These are phyloP conservation scores for Pardalotus punctatus DNA, from an alignment of 2,113 vertebrate species.

Conservation along the genomic window DNA sequence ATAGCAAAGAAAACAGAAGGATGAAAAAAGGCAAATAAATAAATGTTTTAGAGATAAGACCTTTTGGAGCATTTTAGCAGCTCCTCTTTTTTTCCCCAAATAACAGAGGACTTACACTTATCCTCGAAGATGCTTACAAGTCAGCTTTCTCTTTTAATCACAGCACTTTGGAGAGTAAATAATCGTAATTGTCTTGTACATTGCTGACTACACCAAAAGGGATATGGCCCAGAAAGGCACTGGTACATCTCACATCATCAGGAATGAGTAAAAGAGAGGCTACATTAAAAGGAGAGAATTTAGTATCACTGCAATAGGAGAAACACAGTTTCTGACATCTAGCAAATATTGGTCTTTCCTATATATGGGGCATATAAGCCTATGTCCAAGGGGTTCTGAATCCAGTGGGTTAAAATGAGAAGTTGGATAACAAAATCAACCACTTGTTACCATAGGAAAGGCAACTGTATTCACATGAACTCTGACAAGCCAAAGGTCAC, in stretches of 20 bases:
- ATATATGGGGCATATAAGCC: neutral
- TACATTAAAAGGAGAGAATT: neutral
- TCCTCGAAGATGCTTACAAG: neutral
- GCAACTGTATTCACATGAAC: neutral
- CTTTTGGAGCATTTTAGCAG: neutral
- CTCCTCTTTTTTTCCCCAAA: neutral
- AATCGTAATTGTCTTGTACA: neutral
- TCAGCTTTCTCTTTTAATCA: neutral
- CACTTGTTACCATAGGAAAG: neutral
- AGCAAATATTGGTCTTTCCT: neutral
- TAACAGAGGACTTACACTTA: neutral
- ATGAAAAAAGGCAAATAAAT: neutral
- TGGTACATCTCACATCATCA: neutral
- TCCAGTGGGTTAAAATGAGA: neutral
- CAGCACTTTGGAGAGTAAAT: neutral
- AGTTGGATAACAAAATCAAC: neutral
- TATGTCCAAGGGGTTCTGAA: neutral
- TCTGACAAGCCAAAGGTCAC: neutral
- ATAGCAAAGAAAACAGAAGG: neutral
- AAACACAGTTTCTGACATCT: neutral
- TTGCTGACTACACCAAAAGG: neutral
- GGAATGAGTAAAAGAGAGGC: neutral
- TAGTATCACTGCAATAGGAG: rapidly evolving
- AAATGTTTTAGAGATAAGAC: neutral
- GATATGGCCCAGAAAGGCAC: neutral